A percentile compares a stretch with the other conserved stretches of the same genome.
Evolutionary conservation across 53 echinoderm and acorn worm species (phyloP).

Genomic region (Antedon mediterranea): DNA sequence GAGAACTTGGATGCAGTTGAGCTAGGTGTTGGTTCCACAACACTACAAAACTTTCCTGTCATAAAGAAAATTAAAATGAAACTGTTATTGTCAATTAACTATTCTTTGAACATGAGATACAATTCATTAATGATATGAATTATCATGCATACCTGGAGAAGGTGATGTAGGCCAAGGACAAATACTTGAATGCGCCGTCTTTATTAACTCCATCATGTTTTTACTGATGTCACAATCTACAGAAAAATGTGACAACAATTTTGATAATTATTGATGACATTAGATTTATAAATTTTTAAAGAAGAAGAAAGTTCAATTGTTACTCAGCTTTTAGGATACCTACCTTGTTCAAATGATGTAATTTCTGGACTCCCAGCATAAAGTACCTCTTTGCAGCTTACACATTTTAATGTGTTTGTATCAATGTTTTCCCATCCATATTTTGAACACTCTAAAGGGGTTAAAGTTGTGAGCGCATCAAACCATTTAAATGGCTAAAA

Average conservation of each 20-base stretch:
- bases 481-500: slow-evolving; percentile 60
- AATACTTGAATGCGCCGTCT: slow-evolving; percentile 47
- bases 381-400: slow-evolving; percentile 74
- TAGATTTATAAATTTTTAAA: too few species aligned
- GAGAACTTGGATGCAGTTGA: slow-evolving; percentile 18
- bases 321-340: too few species aligned
- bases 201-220: slow-evolving; percentile 30
- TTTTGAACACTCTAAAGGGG: slow-evolving; percentile 59
- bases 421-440: slow-evolving; percentile 90
- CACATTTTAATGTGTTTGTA: slow-evolving; percentile 55
- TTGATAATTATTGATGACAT: too few species aligned
- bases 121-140: too few species aligned
- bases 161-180: slow-evolving; percentile 75
- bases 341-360: neutral
- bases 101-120: too few species aligned
- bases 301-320: too few species aligned
- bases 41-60: neutral
- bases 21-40: neutral
- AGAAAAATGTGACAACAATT: slow-evolving; percentile 6
- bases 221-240: slow-evolving; percentile 34
- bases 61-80: neutral
- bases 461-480: slow-evolving; percentile 52
- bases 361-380: slow-evolving; percentile 42
- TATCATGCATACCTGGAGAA: slow-evolving; percentile 66
- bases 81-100: neutral